These are phyloP conservation scores for Spilogale gracilis DNA, from an alignment of 2,113 vertebrate genomes.

Conservation along the genomic window DNA sequence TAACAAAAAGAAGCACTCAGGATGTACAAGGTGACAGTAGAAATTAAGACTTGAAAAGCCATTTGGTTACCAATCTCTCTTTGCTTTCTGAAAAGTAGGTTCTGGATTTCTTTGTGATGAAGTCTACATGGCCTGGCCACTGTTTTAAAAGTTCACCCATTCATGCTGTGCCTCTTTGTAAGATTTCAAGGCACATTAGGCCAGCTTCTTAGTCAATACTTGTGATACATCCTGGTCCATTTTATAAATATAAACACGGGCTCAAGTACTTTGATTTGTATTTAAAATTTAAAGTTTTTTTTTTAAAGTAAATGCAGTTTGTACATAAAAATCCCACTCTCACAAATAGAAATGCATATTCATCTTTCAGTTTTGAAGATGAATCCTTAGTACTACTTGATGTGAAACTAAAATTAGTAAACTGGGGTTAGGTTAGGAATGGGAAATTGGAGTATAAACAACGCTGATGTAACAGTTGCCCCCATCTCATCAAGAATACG, in stretches of 20 bases:
- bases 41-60: not conserved
- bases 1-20: not conserved
- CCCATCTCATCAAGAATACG: conserved; percentile 5
- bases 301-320: not conserved
- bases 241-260: not conserved
- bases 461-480: not conserved
- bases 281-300: not conserved
- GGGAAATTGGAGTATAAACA: not conserved
- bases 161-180: not conserved
- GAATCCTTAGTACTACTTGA: not conserved
- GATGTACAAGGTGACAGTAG: not conserved
- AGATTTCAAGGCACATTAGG: not conserved
- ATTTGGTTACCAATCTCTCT: not conserved
- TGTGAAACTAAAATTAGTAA: not conserved
- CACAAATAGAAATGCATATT: not conserved
- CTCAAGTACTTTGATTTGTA: not conserved
- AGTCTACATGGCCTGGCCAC: not conserved
- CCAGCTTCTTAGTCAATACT: not conserved
- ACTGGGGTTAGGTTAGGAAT: not conserved
- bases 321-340: not conserved
- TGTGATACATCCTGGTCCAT: not conserved
- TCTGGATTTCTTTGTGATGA: not conserved
- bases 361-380: conserved; percentile 17
- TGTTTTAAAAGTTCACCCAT: not conserved
- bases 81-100: not conserved